Evolutionary conservation across 2,113 vertebrate species (phyloP), one percentile per base, ranked within the genome.

Genomic region (Etheostoma spectabile): DNA sequence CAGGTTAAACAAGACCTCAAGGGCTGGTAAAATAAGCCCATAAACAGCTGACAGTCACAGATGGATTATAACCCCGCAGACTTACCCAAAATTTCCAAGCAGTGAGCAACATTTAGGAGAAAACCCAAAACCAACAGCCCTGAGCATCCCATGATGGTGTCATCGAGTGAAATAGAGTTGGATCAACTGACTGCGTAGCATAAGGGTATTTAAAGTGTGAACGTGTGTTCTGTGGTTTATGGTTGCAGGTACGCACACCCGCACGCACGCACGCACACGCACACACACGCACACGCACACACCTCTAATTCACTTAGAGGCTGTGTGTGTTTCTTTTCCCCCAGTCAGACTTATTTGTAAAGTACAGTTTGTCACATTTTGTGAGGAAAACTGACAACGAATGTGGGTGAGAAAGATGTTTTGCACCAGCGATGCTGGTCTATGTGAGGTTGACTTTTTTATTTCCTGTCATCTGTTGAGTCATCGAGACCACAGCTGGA

Each of bases 131-230:
- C 71, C 86, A 94, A 70, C 84, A 93, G 83, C 85, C 66, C 66
- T 60, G 85, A 91, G 79, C 83, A 68, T 85, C 82, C 46, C 94
- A 95, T 95, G 88, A 56, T 91, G 87, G 84, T 89, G 82, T 91
- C 91, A 92, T 61, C 81, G 53, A 89, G 74, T 68, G 68, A 81
- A 74, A 83, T 70, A 73, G 13, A 79, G 30, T 38, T 71, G 33
- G 61, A 68, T 73, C 53, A 51, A 76, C 74, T 64, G 73, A 46
- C 56, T 68, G 49, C 53, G 56, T 52, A 19, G 22, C 59, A 75
- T 19, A 64, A 52, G 51, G 63, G 76, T 76, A 78, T 92, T 88
- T 90, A 84, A 84, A 86, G 80, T 66, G 80, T 79, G 77, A 73
- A n/a, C 65, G 69, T 74, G 77, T 75, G 16, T 59, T 74, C 67